Evolutionary conservation across 2,797 vertebrate species (phyloP).

Genomic region (Gallinago solitaria): DNA sequence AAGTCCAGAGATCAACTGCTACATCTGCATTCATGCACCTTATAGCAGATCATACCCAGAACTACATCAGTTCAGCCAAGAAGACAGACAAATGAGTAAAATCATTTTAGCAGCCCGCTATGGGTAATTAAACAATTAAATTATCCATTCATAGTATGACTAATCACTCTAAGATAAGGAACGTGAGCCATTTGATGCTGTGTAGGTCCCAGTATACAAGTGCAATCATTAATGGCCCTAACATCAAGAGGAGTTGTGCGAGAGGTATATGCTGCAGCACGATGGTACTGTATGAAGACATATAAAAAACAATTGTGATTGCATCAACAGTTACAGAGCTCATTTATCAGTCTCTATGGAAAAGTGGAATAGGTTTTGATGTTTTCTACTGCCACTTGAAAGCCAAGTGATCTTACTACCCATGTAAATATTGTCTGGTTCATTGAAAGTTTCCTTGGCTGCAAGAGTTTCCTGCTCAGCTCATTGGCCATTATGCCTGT

Average conservation of each 20-base stretch:
- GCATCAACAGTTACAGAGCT: not conserved
- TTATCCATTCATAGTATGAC: not conserved
- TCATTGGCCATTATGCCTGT: fast-evolving
- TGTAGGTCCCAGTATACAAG: not conserved
- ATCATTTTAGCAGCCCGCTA: not conserved
- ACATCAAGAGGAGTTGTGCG: not conserved
- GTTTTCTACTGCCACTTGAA: not conserved
- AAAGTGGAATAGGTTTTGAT: not conserved
- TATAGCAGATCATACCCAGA: not conserved
- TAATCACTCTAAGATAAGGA: not conserved
- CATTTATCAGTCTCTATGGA: not conserved
- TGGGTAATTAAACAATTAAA: not conserved
- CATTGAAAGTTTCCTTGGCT: not conserved
- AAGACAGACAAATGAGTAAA: not conserved
- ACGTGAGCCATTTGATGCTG: not conserved
- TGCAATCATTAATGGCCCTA: too few species aligned
- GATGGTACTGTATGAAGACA: not conserved
- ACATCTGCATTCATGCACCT: not conserved
- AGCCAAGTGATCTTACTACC: not conserved
- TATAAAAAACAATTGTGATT: not conserved
- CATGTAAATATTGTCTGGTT: not conserved
- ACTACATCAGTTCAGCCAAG: not conserved
- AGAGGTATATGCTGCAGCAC: not conserved
- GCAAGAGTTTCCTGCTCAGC: not conserved
- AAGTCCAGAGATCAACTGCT: not conserved